A percentile compares a stretch with the other conserved stretches of the same genome.
phyloP scores from a whole-genome alignment of 2,888 invertebrate genomes.

The Lasius fuliginosus region DNA sequence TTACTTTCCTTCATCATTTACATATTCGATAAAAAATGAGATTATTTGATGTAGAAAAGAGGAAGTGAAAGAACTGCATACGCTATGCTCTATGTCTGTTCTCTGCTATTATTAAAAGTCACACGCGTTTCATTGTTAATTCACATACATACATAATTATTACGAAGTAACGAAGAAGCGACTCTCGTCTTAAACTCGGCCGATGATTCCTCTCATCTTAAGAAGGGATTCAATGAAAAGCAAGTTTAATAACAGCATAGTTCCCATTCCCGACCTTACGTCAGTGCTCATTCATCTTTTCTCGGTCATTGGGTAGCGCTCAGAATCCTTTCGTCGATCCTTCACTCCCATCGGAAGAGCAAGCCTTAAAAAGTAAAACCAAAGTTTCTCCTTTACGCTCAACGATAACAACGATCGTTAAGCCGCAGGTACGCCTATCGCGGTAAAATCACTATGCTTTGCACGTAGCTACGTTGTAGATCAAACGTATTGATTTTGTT shows the following conservation, averaged over 20 bases:
- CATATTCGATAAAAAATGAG: not conserved
- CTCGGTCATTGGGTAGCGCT: conserved; percentile 63
- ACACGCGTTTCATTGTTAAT: not conserved
- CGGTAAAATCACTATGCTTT: conserved; percentile 62
- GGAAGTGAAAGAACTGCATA: not conserved
- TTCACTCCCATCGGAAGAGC: conserved; percentile 58
- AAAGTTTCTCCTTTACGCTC: conserved; percentile 73
- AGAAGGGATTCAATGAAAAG: conserved; percentile 64
- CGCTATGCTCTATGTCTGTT: not conserved
- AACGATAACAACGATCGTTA: conserved; percentile 60
- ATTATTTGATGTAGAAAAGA: not conserved
- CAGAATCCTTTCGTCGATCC: conserved; percentile 74
- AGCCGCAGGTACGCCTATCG: conserved; percentile 66
- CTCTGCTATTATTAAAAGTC: not conserved
- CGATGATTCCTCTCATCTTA: conserved; percentile 10
- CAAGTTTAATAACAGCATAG: conserved; percentile 49
- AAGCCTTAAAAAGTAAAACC: conserved; percentile 78
- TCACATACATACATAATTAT: conserved; percentile 2
- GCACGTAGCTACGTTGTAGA: not conserved
- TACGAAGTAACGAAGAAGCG: conserved; percentile 23
- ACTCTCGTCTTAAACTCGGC: conserved; percentile 32
- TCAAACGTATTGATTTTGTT: conserved; percentile 31
- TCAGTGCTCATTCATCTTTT: conserved; percentile 77
- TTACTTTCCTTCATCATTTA: conserved; percentile 17
- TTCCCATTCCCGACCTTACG: conserved; percentile 67